Conservation (phyloP, 1,140 invertebrate genomes). For the Stegodyphus dumicola region DNA sequence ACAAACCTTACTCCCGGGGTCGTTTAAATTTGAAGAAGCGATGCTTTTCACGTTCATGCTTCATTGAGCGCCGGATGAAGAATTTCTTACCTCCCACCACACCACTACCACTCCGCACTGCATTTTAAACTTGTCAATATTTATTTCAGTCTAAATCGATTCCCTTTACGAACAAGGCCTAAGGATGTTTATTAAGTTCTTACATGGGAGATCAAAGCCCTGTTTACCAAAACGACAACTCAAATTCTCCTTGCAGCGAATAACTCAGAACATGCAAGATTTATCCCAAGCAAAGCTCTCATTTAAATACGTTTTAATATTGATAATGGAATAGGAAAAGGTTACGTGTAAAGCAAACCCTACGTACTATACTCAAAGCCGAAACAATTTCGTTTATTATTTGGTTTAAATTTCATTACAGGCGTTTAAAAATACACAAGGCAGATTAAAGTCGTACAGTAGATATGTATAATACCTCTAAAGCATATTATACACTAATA, state of each 20-base stretch:
- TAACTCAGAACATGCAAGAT: not conserved
- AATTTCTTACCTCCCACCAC: conserved; percentile 15
- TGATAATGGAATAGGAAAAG: not conserved
- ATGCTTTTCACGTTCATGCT: conserved; percentile 48
- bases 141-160: conserved; percentile 59
- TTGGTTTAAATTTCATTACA: no score
- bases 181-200: conserved; percentile 34
- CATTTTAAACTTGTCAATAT: conserved; percentile 61
- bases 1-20: conserved; percentile 53
- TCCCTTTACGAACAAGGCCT: conserved; percentile 14
- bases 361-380: no score
- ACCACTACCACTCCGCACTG: conserved; percentile 17
- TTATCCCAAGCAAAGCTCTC: not conserved
- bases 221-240: not conserved
- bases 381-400: no score
- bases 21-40: conserved; percentile 59
- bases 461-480: no score
- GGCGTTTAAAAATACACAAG: no score
- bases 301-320: conserved; percentile 14
- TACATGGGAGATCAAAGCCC: not conserved
- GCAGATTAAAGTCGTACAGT: no score
- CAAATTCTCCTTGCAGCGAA: not conserved
- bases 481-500: no score
- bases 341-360: not conserved
- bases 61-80: conserved; percentile 55